These are phyloP conservation scores for Antheraea pernyi DNA, from an alignment of 1,140 invertebrate species.

Conservation along the genomic window DNA sequence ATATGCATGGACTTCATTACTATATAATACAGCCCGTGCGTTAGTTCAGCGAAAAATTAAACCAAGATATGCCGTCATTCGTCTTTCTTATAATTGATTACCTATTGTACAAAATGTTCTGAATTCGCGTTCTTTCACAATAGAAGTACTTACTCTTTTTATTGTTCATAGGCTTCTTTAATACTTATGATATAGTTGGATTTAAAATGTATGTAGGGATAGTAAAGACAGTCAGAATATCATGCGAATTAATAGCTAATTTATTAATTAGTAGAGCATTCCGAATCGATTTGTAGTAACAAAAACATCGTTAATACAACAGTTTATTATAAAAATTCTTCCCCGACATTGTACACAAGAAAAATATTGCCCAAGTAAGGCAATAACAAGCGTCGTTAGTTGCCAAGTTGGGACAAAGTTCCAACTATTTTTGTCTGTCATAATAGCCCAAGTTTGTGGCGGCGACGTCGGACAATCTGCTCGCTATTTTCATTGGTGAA, in stretches of 20 bases:
- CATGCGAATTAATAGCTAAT: background rate
- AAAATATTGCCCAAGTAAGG: conserved; percentile 72
- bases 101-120: no score
- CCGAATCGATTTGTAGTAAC: background rate
- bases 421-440: conserved; percentile 68
- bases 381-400: conserved; percentile 65
- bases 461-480: conserved; percentile 43
- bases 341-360: conserved; percentile 46
- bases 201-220: no score
- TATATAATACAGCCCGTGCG: conserved; percentile 32
- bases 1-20: conserved; percentile 46
- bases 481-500: conserved; percentile 38
- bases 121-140: no score
- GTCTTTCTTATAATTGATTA: conserved; percentile 9
- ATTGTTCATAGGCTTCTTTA: no score
- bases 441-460: conserved; percentile 66
- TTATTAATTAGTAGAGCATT: background rate
- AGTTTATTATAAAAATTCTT: conserved; percentile 56
- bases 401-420: conserved; percentile 49
- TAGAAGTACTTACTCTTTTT: no score
- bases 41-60: conserved; percentile 23
- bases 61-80: conserved; percentile 10
- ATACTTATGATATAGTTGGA: no score
- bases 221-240: no score
- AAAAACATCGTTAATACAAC: conserved; percentile 40